Conservation (phyloP, 92 coral and sea anemone species). For the Phenganax marumi region DNA sequence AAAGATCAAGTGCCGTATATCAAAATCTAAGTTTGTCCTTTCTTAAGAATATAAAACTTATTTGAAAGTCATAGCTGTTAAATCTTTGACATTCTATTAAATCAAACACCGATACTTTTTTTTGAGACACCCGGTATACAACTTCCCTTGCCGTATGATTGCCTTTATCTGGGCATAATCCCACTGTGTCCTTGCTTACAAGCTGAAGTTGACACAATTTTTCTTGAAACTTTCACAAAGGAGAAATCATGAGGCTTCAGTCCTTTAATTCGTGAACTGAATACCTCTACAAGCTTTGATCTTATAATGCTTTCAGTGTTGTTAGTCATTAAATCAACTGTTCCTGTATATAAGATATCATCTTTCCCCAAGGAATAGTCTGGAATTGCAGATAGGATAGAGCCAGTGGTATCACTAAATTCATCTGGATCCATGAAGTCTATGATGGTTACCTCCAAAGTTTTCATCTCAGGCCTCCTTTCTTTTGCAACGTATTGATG, state of each 20-base stretch:
- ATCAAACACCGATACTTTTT: too few relatives aligned
- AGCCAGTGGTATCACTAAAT: slow-evolving; percentile 4
- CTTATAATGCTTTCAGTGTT: slow-evolving; percentile 36
- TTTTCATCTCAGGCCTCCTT: slow-evolving; percentile 10
- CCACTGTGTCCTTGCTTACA: slow-evolving; percentile 15
- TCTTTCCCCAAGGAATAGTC: slow-evolving; percentile 16
- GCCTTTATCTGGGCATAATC: slow-evolving; percentile 20
- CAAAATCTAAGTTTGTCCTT: too few relatives aligned
- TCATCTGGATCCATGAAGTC: not conserved
- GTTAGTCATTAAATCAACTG: slow-evolving; percentile 33
- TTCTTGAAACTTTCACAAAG: slow-evolving; percentile 29
- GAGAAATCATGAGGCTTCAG: not conserved
- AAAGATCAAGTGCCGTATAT: too few relatives aligned
- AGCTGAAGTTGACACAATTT: slow-evolving; percentile 14
- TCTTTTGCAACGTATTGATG: not conserved
- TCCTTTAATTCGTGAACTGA: not conserved
- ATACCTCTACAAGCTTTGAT: slow-evolving; percentile 29
- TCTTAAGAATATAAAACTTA: too few relatives aligned
- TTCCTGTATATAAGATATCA: slow-evolving; percentile 33
- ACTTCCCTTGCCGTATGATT: slow-evolving; percentile 22
- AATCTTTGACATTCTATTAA: too few relatives aligned
- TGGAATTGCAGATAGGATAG: not conserved
- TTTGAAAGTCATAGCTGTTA: too few relatives aligned
- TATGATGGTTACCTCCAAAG: slow-evolving; percentile 2
- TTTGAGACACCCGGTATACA: too few relatives aligned